Conservation (phyloP, 2,797 vertebrate genomes). For the Melanotaenia parkinsoni region DNA sequence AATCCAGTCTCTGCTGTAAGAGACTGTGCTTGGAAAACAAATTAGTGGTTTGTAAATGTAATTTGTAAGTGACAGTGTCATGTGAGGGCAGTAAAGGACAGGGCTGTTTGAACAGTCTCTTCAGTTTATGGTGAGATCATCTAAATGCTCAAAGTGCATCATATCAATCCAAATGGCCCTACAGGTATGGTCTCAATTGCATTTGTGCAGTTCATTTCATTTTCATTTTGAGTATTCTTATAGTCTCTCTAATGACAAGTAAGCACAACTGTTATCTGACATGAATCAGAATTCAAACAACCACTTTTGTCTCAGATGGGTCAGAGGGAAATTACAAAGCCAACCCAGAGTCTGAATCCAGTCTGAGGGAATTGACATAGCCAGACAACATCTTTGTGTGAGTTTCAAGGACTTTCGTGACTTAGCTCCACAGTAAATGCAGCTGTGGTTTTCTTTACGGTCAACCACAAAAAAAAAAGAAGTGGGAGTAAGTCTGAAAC, state of each 20-base stretch:
- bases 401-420: slow-evolving; percentile 27
- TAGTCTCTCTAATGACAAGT: slow-evolving; percentile 8
- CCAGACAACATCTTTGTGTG: slow-evolving; percentile 19
- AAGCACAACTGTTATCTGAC: neutral
- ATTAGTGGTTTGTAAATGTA: slow-evolving; percentile 31
- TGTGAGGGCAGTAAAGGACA: slow-evolving; percentile 20
- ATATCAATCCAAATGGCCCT: slow-evolving; percentile 55
- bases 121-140: slow-evolving; percentile 18
- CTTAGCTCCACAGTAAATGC: slow-evolving; percentile 3
- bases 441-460: slow-evolving; percentile 14
- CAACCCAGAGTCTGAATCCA: slow-evolving; percentile 13
- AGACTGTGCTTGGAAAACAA: slow-evolving; percentile 48
- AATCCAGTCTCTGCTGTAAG: slow-evolving; percentile 27
- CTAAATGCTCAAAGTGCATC: slow-evolving; percentile 37
- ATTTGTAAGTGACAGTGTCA: slow-evolving; percentile 23
- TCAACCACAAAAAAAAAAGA: neutral
- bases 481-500: neutral
- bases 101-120: neutral
- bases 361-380: slow-evolving; percentile 30
- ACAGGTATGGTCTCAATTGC: slow-evolving; percentile 39
- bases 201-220: slow-evolving; percentile 35
- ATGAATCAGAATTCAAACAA: slow-evolving; percentile 9
- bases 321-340: slow-evolving; percentile 26
- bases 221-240: slow-evolving; percentile 21
- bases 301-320: slow-evolving; percentile 24